Evolutionary conservation across 2,113 vertebrate species (phyloP), one percentile per base, ranked within the genome.

Genomic region (Maccullochella peelii): DNA sequence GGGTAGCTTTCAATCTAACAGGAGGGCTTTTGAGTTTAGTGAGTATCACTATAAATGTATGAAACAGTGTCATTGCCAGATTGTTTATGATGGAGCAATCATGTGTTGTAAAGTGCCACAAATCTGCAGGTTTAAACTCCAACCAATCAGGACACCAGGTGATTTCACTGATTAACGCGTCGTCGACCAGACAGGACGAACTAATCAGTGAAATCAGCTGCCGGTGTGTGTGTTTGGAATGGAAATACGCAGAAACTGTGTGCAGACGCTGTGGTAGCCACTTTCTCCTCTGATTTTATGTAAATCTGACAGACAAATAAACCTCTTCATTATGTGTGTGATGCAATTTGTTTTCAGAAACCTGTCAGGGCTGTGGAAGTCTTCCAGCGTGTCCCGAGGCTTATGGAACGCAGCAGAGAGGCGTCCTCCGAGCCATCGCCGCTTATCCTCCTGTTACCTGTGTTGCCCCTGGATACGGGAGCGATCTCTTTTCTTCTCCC

Each of bases 401-500:
- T 83, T 15, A 12, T 27, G 38, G 62, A 11, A 52, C n/a, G 11
- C 61, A 47, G 66, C 38, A 21, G 12, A 62, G 33, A 15, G 9
- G 61, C 36, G 9, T 62, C 68, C 79, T 75, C 59, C 36, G 4
- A 84, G 55, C 73, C 69, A 23, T 44, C 8, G 8, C 44, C 14
- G 33, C 69, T 79, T 80, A 78, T 80, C 55, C 86, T 74, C 78
- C 68, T 67, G 83, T 88, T 91, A 90, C 89, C 90, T 86, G 79
- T 11, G 89, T 90, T 91, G 90, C 90, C 89, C 88, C 76, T 87
- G 88, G 90, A 82, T 89, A 93, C 88, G 0, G 65, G 68, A 75
- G 74, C 14, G 25, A 57, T 75, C 78, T 69, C 86, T 42, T 50
- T 77, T 63, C 73, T 78, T 77, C 77, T 73, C 42, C 54, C 52